phyloP scores from a whole-genome alignment of 2,797 vertebrate genomes.

The Mus minutoides region DNA sequence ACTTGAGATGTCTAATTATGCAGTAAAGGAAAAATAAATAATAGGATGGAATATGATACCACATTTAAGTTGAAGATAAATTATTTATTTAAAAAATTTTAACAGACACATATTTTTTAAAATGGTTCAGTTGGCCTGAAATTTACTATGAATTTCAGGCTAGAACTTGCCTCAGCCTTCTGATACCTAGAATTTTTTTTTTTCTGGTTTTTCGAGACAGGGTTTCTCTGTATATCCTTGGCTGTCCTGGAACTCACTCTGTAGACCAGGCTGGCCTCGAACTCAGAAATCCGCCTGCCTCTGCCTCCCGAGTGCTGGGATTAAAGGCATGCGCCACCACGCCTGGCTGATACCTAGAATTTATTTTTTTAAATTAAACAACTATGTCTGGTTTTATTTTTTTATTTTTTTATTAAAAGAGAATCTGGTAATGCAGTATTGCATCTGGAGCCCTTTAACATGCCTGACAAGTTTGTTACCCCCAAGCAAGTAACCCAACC shows the following conservation, averaged over 20 bases:
- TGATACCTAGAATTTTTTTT: not conserved
- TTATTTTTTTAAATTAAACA: not conserved
- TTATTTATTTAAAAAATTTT: not conserved
- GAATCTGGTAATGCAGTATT: not conserved
- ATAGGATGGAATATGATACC: not conserved
- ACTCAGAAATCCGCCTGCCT: too few relatives aligned
- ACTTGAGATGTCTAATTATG: not conserved
- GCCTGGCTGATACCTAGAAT: not conserved
- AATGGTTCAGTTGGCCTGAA: not conserved
- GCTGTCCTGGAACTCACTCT: too few relatives aligned
- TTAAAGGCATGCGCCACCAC: too few relatives aligned
- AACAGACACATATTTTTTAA: not conserved
- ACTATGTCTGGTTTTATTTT: not conserved
- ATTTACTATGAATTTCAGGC: not conserved
- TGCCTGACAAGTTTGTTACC: not conserved
- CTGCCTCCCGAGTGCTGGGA: too few relatives aligned
- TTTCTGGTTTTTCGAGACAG: not conserved
- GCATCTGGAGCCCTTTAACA: not conserved
- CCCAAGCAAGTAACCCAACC: not conserved
- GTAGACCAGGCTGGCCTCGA: too few relatives aligned
- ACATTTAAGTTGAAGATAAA: conserved; percentile 11
- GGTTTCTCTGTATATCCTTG: too few relatives aligned
- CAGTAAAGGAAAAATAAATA: conserved; percentile 16
- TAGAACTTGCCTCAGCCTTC: not conserved
- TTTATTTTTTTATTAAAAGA: not conserved